Percentiles rank a stretch among this genome's conserved stretches.
Evolutionary conservation across 2,797 vertebrate species (phyloP).

Genomic region (Morelia viridis): DNA sequence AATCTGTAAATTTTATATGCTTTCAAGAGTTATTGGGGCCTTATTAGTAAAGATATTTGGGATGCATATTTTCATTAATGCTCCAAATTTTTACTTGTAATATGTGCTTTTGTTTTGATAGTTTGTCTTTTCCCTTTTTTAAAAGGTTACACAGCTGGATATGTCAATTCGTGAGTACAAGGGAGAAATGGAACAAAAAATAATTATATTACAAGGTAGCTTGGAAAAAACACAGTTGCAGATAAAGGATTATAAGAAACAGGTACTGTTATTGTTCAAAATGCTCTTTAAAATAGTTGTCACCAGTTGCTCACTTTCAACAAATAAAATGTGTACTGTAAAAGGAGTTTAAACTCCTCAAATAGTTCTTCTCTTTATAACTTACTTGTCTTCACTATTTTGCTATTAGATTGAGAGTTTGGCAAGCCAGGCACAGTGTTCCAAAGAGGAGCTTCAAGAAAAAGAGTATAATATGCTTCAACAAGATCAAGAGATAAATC

Average conservation of each 20-base stretch:
- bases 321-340: neutral
- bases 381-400: constrained; percentile 11
- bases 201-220: constrained; percentile 81
- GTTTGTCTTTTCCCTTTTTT: constrained; percentile 4
- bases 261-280: constrained; percentile 72
- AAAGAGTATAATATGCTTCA: constrained; percentile 75
- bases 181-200: constrained; percentile 88
- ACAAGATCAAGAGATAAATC: constrained; percentile 75
- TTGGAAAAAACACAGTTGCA: constrained; percentile 82
- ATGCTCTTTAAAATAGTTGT: neutral
- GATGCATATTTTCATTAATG: neutral
- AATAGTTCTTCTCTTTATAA: neutral
- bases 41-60: neutral
- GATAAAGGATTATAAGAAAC: constrained; percentile 76
- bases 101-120: neutral
- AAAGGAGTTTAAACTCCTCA: neutral
- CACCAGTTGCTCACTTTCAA: neutral
- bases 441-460: constrained; percentile 72
- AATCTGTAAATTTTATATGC: neutral
- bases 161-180: constrained; percentile 86
- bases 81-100: neutral
- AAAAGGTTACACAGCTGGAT: constrained; percentile 89
- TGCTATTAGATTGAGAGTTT: constrained; percentile 71
- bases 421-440: constrained; percentile 71
- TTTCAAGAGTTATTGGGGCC: neutral